phyloP scores from a whole-genome alignment of 2,113 vertebrate species.

The Picathartes gymnocephalus region DNA sequence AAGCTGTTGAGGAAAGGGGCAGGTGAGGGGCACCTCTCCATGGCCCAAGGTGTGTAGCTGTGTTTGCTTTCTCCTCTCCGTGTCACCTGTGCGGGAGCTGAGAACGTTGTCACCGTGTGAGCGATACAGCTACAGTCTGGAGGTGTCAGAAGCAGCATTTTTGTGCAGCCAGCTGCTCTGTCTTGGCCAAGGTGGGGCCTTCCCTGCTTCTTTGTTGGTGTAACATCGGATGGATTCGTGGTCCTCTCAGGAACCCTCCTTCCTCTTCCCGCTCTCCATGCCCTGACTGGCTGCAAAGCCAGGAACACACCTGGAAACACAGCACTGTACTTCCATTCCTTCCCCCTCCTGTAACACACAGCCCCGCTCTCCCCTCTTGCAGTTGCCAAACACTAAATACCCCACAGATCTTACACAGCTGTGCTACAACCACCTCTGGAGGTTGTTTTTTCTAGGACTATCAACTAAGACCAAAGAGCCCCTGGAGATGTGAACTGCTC shows the following conservation, averaged over 20 bases:
- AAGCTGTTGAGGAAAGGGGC: constrained; percentile 5
- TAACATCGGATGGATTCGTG: not conserved
- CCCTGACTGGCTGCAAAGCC: not conserved
- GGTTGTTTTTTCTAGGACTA: constrained; percentile 44
- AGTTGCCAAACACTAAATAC: constrained; percentile 35
- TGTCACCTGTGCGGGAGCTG: not conserved
- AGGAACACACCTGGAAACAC: not conserved
- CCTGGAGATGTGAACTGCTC: constrained; percentile 49
- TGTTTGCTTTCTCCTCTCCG: not conserved
- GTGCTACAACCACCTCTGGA: constrained; percentile 20
- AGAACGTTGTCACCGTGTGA: fast-evolving
- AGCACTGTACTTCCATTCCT: constrained; percentile 11
- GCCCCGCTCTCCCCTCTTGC: not conserved
- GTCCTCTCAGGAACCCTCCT: constrained; percentile 46
- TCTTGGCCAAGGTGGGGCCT: not conserved
- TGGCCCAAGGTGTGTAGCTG: not conserved
- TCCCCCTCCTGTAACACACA: not conserved
- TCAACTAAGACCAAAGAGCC: constrained; percentile 66
- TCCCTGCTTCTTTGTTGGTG: not conserved
- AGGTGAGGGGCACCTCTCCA: not conserved
- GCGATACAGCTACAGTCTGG: not conserved
- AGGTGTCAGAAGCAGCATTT: not conserved
- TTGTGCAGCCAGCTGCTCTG: not conserved
- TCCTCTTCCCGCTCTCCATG: not conserved
- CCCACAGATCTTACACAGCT: constrained; percentile 14